These are phyloP conservation scores for Pachyramphus minor DNA, from an alignment of 2,113 vertebrate species.

Conservation along the genomic window DNA sequence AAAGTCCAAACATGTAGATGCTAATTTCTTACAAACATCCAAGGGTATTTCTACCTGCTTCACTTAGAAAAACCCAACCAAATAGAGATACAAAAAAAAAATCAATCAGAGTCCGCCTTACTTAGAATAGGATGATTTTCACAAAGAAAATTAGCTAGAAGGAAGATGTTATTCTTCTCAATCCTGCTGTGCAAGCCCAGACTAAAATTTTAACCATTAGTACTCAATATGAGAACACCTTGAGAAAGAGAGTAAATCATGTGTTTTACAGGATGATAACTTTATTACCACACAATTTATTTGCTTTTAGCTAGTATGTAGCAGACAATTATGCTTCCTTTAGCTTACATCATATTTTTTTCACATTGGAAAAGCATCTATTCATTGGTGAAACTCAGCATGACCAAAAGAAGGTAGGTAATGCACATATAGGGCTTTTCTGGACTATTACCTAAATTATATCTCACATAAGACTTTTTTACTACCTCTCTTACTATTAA, in stretches of 20 bases:
- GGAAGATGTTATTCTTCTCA: neutral
- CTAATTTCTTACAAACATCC: neutral
- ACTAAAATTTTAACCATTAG: neutral
- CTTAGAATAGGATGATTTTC: neutral
- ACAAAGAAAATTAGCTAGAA: neutral
- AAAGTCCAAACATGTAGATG: neutral
- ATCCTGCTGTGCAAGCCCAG: neutral
- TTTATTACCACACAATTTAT: neutral
- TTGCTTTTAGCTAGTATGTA: neutral
- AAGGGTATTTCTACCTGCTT: neutral
- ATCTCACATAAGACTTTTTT: neutral
- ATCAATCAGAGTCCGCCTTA: neutral
- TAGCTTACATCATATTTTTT: neutral
- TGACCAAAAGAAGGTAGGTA: neutral
- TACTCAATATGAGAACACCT: neutral
- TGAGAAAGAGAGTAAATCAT: neutral
- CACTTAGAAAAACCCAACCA: neutral
- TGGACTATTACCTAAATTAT: neutral
- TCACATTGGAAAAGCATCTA: neutral
- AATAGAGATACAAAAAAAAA: neutral
- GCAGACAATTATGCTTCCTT: neutral
- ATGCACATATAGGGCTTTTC: neutral
- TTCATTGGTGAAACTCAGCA: neutral
- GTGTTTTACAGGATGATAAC: neutral
- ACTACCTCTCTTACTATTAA: neutral